phyloP scores from a whole-genome alignment of 2,113 vertebrate species.

The Ophthalmolycus amberensis region DNA sequence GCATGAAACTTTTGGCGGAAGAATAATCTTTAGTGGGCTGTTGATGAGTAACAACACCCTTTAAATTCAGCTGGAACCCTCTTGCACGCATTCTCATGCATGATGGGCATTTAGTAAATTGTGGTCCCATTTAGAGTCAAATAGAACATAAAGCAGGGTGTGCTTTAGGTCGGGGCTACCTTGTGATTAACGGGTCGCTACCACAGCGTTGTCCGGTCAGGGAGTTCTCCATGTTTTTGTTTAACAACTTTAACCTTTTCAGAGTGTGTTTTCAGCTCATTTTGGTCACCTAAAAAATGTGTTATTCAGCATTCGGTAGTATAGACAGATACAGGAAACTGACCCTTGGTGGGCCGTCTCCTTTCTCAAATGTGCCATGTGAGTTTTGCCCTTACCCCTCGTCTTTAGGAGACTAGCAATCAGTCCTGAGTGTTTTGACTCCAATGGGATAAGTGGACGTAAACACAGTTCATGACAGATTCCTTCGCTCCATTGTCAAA shows the following conservation, averaged over 20 bases:
- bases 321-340: too few relatives aligned
- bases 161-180: not conserved
- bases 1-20: constrained; percentile 2
- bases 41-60: not conserved
- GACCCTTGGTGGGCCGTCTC: too few relatives aligned
- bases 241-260: not conserved
- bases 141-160: not conserved
- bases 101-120: not conserved
- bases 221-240: not conserved
- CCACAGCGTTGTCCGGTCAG: not conserved
- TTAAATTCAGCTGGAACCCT: not conserved
- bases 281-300: not conserved
- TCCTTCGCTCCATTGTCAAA: too few relatives aligned
- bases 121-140: not conserved
- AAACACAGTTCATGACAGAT: not conserved
- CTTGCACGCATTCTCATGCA: not conserved
- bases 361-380: too few relatives aligned
- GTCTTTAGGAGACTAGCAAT: not conserved
- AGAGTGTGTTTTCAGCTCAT: too few relatives aligned
- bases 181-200: not conserved
- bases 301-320: too few relatives aligned
- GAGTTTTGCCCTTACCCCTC: too few relatives aligned
- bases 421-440: not conserved
- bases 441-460: not conserved
- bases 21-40: not conserved